These are phyloP conservation scores for Liparis tanakae DNA, from an alignment of 2,797 vertebrate species.

Conservation along the genomic window DNA sequence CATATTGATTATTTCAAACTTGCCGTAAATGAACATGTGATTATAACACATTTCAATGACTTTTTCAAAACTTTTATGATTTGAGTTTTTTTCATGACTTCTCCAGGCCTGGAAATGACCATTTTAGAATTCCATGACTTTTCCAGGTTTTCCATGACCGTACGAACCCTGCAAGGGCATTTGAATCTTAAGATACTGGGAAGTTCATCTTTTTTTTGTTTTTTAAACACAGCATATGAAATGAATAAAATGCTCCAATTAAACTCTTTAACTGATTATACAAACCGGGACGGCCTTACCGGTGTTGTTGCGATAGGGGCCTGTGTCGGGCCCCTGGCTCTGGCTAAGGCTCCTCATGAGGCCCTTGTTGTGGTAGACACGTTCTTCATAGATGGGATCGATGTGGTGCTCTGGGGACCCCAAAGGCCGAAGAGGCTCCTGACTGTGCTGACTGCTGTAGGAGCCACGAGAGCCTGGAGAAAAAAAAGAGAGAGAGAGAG, in stretches of 20 bases:
- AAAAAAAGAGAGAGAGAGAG: conserved; percentile 6
- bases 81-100: no score
- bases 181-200: neutral
- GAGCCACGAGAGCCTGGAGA: conserved; percentile 91
- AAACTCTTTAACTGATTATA: conserved; percentile 11
- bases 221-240: neutral
- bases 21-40: no score
- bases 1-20: no score
- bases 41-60: no score
- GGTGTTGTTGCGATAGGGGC: conserved; percentile 95
- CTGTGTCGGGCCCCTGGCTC: conserved; percentile 93
- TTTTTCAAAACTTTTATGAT: no score
- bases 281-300: conserved; percentile 77
- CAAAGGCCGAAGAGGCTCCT: conserved; percentile 92
- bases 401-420: conserved; percentile 98
- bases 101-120: no score
- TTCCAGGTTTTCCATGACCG: no score
- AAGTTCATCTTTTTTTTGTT: neutral
- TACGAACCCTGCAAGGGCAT: no score
- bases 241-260: neutral
- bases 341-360: conserved; percentile 98
- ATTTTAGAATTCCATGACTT: no score
- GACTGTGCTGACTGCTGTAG: conserved; percentile 96
- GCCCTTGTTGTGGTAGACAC: conserved; percentile 97
- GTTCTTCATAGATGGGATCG: conserved; percentile 98